Percentiles rank a stretch among this genome's conserved stretches.
phyloP scores from a whole-genome alignment of 2,113 vertebrate species.

The Oreotragus oreotragus region DNA sequence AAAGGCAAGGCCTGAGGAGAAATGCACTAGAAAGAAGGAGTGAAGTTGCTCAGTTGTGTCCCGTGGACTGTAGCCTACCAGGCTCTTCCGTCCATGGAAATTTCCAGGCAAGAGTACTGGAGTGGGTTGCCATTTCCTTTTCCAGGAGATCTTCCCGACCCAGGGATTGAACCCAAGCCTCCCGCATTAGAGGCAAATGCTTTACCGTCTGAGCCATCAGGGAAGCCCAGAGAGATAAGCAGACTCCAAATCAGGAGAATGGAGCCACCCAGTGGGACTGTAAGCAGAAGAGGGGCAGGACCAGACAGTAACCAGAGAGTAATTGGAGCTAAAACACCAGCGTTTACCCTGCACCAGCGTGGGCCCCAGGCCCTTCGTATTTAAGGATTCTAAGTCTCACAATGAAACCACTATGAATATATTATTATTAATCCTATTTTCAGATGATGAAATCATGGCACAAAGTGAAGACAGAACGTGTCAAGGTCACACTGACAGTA shows the following conservation, averaged over 20 bases:
- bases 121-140: neutral
- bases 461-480: neutral
- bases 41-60: neutral
- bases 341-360: neutral
- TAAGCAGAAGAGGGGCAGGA: neutral
- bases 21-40: neutral
- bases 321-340: neutral
- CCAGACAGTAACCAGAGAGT: neutral
- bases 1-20: neutral
- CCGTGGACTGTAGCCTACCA: neutral
- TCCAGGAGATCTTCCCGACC: neutral
- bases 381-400: neutral
- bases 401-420: neutral
- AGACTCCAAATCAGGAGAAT: neutral
- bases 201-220: neutral
- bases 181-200: neutral
- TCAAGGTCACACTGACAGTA: neutral
- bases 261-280: neutral
- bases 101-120: neutral
- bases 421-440: neutral
- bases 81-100: neutral
- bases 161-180: neutral
- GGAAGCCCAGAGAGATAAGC: neutral
- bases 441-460: neutral
- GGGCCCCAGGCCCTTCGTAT: neutral